Evolutionary conservation across 2,113 vertebrate species (phyloP), one percentile per base, ranked within the genome.

Genomic region (Saguinus midas): DNA sequence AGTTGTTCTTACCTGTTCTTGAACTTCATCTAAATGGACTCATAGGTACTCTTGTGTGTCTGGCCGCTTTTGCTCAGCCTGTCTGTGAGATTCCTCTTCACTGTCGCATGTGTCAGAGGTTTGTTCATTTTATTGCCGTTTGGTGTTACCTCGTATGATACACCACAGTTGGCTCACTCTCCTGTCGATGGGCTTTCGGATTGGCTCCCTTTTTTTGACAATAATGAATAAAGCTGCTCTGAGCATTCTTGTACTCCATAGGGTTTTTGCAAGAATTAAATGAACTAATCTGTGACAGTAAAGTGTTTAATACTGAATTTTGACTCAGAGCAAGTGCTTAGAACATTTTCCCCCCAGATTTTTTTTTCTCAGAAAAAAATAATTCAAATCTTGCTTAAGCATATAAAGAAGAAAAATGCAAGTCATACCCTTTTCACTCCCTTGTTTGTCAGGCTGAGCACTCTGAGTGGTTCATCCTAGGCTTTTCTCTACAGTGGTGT

Each of bases 211-310:
- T 78, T 88, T 40, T 92, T 64, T 73, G 80, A 89, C 78, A 90
- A 35, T 94, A 76, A 27, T 37, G n/a, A 81, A 90, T 70, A 87
- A 96, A 83, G 92, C 70, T 87, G 32, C 81, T 95, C 1, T 83
- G 94, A 96, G 68, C 61, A 91, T 94, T 94, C 76, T 90, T 94
- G 37, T 13, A 37, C 35, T 50, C 91, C 12, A 25, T 18, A 70
- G 95, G 66, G 45, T 73, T 92, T 96, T 88, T 68, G 90, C 85
- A 82, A 92, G 45, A 91, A 94, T 93, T 87, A 82, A 94, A 88
- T 76, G 61, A 96, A 83, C 58, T 96, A 72, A 79, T 68, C 43
- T 83, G 10, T 88, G 81, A 92, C 8, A 90, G 57, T 72, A 50
- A 81, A 88, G 35, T 92, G 37, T 96, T 95, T 79, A 78, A 52